Evolutionary conservation across 2,113 vertebrate species (phyloP).

Genomic region (Porphyrio hochstetteri): DNA sequence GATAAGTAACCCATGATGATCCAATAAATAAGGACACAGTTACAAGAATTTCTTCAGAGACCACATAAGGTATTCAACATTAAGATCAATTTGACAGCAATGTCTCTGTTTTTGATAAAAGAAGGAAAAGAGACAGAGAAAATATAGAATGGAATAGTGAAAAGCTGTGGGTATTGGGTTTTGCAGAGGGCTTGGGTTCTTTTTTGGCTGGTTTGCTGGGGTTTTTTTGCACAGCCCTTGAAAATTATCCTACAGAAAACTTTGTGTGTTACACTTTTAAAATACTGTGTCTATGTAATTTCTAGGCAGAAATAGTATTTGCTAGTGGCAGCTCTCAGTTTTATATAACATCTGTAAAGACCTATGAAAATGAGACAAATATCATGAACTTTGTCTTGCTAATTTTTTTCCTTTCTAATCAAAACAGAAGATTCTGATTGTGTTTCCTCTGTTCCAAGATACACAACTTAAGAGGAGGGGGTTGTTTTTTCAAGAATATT

Average conservation of each 20-base stretch:
- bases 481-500: constrained; percentile 75
- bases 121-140: neutral
- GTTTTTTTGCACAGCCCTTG: constrained; percentile 8
- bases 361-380: constrained; percentile 67
- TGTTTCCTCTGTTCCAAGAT: constrained; percentile 75
- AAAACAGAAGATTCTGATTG: constrained; percentile 67
- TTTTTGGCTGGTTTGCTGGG: neutral
- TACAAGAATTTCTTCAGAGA: neutral
- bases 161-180: neutral
- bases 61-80: neutral
- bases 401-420: constrained; percentile 50
- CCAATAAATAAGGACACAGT: neutral
- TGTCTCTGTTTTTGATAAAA: neutral
- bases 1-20: neutral
- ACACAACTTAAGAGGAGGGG: constrained; percentile 72
- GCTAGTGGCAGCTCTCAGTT: constrained; percentile 28
- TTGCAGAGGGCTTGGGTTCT: neutral
- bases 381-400: constrained; percentile 57
- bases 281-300: constrained; percentile 44
- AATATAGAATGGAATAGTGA: neutral
- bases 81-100: neutral
- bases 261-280: constrained; percentile 29
- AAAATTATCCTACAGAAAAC: constrained; percentile 53
- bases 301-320: constrained; percentile 56
- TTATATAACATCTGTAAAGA: constrained; percentile 47